These are phyloP conservation scores for Drosophila lacertosa DNA, from an alignment of 1,140 invertebrate species.

Conservation along the genomic window DNA sequence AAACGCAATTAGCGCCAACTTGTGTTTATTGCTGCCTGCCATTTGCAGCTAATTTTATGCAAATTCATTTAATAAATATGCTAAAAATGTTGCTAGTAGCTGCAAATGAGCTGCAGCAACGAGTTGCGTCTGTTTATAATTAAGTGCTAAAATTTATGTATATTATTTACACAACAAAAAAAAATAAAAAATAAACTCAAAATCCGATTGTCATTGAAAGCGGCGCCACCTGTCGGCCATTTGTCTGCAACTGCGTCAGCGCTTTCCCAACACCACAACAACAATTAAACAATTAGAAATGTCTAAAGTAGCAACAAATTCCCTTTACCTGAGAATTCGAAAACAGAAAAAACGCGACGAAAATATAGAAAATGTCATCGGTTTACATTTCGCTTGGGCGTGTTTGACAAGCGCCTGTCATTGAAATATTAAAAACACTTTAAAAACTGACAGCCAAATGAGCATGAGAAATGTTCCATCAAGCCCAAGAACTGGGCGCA, in stretches of 20 bases:
- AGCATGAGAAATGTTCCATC: slow-evolving; percentile 45
- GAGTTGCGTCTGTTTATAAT: slow-evolving; percentile 70
- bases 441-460: slow-evolving; percentile 60
- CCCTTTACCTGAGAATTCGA: slow-evolving; percentile 19
- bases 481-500: slow-evolving; percentile 13
- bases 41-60: slow-evolving; percentile 58
- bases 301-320: slow-evolving; percentile 20
- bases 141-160: slow-evolving; percentile 78
- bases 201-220: slow-evolving; percentile 35
- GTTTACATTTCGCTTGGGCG: slow-evolving; percentile 50
- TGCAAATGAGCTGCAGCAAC: slow-evolving; percentile 57
- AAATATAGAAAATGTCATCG: slow-evolving; percentile 53
- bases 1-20: slow-evolving; percentile 57
- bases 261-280: slow-evolving; percentile 32
- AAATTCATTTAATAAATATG: slow-evolving; percentile 77
- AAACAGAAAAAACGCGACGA: not conserved
- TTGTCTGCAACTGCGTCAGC: slow-evolving; percentile 74
- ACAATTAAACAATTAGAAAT: slow-evolving; percentile 52
- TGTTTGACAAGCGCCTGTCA: slow-evolving; percentile 75
- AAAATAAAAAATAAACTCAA: slow-evolving; percentile 7
- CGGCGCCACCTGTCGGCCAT: slow-evolving; percentile 75
- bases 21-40: slow-evolving; percentile 37
- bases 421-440: slow-evolving; percentile 82
- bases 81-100: slow-evolving; percentile 66
- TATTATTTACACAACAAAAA: slow-evolving; percentile 40